Percentiles rank a stretch among this genome's conserved stretches.
phyloP scores from a whole-genome alignment of 2,888 invertebrate genomes.

The Synergus itoensis region DNA sequence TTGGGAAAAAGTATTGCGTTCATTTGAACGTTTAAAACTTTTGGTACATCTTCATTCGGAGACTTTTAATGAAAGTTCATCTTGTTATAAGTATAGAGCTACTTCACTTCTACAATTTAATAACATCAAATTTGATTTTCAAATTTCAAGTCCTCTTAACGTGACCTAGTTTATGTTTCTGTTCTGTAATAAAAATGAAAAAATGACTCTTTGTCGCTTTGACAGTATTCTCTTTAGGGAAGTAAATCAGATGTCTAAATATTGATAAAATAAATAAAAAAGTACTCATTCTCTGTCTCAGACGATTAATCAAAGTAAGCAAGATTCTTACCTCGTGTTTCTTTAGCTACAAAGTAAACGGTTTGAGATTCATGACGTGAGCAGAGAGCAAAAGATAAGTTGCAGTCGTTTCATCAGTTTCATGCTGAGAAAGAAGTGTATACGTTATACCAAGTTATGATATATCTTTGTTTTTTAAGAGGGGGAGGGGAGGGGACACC shows the following conservation, averaged over 20 bases:
- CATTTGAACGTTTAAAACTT: too few species aligned
- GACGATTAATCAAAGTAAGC: conserved; percentile 4
- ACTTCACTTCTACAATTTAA: too few species aligned
- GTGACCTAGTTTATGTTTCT: neutral
- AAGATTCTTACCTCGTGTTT: neutral
- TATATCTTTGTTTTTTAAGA: neutral
- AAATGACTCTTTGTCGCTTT: neutral
- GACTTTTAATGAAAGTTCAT: too few species aligned
- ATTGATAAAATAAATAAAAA: neutral
- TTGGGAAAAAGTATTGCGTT: too few species aligned
- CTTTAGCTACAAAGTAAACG: conserved; percentile 26
- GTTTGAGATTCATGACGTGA: conserved; percentile 29
- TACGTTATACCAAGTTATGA: conserved; percentile 7
- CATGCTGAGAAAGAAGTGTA: conserved; percentile 8
- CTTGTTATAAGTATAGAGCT: too few species aligned
- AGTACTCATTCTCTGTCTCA: neutral
- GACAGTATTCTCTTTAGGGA: neutral
- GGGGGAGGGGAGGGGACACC: neutral
- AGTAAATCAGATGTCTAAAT: neutral
- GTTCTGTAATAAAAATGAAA: neutral
- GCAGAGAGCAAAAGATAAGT: conserved; percentile 29
- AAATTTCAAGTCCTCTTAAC: neutral
- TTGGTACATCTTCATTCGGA: too few species aligned
- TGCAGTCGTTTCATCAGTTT: conserved; percentile 14
- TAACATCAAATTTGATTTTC: too few species aligned